A percentile compares a stretch with the other conserved stretches of the same genome.
Evolutionary conservation across 2,888 invertebrate genomes (phyloP).

Genomic region (Ornithoptera alexandrae): DNA sequence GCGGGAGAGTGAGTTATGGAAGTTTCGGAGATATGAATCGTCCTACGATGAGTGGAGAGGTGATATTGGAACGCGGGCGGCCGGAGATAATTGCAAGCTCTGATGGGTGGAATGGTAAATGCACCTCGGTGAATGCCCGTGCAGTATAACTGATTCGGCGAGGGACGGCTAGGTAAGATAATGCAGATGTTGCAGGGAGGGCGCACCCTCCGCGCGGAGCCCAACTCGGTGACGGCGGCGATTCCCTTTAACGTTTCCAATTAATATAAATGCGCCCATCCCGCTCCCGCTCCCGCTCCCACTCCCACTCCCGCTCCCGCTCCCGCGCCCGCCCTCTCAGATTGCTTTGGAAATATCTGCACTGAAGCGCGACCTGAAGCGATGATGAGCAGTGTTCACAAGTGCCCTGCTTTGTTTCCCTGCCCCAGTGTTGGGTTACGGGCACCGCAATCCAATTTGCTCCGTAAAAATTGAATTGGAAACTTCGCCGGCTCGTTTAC

Average conservation of each 20-base stretch:
- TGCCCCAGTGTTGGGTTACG: constrained; percentile 50
- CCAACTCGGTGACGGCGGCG: constrained; percentile 66
- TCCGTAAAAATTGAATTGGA: constrained; percentile 65
- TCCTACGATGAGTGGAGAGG: constrained; percentile 35
- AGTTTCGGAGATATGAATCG: constrained; percentile 35
- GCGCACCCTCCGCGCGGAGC: constrained; percentile 22
- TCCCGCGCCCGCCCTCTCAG: constrained; percentile 3
- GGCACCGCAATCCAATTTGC: constrained; percentile 48
- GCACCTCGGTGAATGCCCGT: constrained; percentile 74
- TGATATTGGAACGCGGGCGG: constrained; percentile 36
- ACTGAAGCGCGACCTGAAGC: constrained; percentile 26
- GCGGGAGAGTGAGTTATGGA: constrained; percentile 37
- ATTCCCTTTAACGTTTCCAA: constrained; percentile 66
- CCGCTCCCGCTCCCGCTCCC: constrained; percentile 28
- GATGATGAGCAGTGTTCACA: constrained; percentile 29
- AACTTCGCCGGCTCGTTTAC: constrained; percentile 59
- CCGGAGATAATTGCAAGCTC: constrained; percentile 58
- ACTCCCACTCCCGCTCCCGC: constrained; percentile 26
- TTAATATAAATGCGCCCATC: constrained; percentile 69
- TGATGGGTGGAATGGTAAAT: constrained; percentile 66
- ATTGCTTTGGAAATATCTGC: constrained; percentile 17
- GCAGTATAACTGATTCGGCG: constrained; percentile 64
- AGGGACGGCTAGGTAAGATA: constrained; percentile 72
- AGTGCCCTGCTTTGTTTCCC: constrained; percentile 39
- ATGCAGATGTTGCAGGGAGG: constrained; percentile 67